These are phyloP conservation scores for Synodontis membranacea DNA, from an alignment of 2,113 vertebrate genomes.

Conservation along the genomic window DNA sequence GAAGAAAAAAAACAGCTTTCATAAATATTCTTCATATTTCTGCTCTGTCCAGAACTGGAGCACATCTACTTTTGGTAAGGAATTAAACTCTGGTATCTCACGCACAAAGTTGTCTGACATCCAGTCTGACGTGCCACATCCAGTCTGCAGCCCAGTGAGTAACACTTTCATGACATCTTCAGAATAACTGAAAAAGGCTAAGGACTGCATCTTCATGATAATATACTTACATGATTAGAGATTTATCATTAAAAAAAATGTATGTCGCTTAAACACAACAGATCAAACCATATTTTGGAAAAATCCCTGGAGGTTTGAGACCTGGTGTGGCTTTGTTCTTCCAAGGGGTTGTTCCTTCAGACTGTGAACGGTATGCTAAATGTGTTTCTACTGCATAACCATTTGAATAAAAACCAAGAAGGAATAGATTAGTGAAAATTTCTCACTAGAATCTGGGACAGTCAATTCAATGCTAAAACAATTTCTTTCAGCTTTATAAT, in stretches of 20 bases:
- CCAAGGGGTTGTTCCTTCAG: conserved; percentile 3
- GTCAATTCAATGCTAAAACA: neutral
- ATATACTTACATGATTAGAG: neutral
- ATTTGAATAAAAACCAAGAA: neutral
- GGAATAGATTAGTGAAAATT: neutral
- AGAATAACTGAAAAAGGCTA: neutral
- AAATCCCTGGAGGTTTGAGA: conserved; percentile 11
- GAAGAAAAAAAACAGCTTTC: neutral
- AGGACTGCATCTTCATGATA: neutral
- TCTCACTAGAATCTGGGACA: neutral
- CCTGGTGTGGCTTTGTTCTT: neutral
- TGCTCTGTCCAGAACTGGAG: neutral
- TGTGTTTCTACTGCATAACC: neutral
- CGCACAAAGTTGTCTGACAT: neutral
- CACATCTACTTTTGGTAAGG: neutral
- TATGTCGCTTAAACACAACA: neutral
- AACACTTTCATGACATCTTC: neutral
- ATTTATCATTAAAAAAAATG: neutral
- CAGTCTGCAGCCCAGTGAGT: conserved; percentile 7
- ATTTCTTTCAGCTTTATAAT: neutral
- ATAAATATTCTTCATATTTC: neutral
- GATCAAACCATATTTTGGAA: neutral
- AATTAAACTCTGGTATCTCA: neutral
- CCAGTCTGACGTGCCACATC: neutral
- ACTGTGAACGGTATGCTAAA: neutral